Evolutionary conservation across 2,888 invertebrate species (phyloP).

Genomic region (Piscicola geometra): DNA sequence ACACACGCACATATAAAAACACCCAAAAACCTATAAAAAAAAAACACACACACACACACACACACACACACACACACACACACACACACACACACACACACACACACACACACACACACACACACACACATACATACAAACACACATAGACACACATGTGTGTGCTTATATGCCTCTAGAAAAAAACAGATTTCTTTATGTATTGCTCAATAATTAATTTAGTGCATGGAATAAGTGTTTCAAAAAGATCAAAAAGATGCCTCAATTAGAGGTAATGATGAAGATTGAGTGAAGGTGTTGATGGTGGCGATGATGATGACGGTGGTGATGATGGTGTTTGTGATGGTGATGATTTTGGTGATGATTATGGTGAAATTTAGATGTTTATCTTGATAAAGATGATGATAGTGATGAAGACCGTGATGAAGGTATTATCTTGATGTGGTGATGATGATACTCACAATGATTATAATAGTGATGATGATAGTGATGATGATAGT

Average conservation of each 20-base stretch:
- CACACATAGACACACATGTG: constrained; percentile 22
- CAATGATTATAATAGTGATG: background rate
- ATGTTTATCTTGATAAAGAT: no score
- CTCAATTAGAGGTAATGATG: background rate
- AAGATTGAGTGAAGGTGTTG: background rate
- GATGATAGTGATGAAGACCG: no score
- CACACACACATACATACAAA: constrained; percentile 25
- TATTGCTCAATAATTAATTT: no score
- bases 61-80: background rate
- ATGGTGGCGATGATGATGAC: background rate
- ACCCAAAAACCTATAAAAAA: background rate
- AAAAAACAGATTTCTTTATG: no score
- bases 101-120: constrained; percentile 20
- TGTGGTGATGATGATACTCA: background rate
- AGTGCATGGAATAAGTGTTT: no score
- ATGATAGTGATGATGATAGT: background rate
- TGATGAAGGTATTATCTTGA: background rate
- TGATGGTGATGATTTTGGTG: no score
- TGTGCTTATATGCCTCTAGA: no score
- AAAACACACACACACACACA: constrained; percentile 3
- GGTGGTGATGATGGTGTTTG: no score
- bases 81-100: constrained; percentile 32
- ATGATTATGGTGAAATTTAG: no score
- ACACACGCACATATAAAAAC: background rate
- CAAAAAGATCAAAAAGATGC: no score